Base-by-base conservation (phyloP, 2,113 vertebrate genomes). In the Rhagologus leucostigma region DNA sequence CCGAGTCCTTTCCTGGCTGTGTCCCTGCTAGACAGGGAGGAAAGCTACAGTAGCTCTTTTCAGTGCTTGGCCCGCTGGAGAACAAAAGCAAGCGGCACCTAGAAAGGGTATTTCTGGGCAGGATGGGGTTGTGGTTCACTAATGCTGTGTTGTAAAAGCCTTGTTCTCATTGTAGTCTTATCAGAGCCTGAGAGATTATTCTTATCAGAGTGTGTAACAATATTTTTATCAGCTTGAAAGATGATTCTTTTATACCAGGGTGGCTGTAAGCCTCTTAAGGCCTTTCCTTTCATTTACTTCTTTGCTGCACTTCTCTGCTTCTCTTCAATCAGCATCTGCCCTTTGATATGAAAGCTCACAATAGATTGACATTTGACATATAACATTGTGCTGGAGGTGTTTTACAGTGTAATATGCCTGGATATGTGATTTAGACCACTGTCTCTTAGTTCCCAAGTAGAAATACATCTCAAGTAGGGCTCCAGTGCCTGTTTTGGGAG, bases 191-290 rank as follows among this genome's bases (percentile, higher is more conserved):
- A 55, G 64, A 95, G 89, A 92, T 95, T 93, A 89, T 78, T 70
- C 91, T 97, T 97, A 97, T 95, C 96, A 89, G 64, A 93, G 32
- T 7, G 1, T 91, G 86, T 87, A 95, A 89, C 84, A 84, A 91
- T 85, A 74, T 86, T 96, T 96, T 95, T 86, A 96, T 96, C 94
- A 89, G 52, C 89, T 75, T 95, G 93, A 95, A 95, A 95, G 76
- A 92, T 87, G 56, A 69, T 85, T 93, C 87, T 93, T 97, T 96
- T 85, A 96, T 95, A 67, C 73, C 44, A 44, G 73, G 56, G 86
- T 75, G 87, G 73, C 64, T 95, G 86, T 71, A 64, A 91, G 52
- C 42, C 89, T 93, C 68, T 77, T 63, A 84, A 81, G 56, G 21
- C 73, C 53, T 90, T 92, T 88, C 17, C 32, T 47, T 93, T 87